Base-by-base conservation (phyloP, 2,797 vertebrate species). In the Babyrousa celebensis region DNA sequence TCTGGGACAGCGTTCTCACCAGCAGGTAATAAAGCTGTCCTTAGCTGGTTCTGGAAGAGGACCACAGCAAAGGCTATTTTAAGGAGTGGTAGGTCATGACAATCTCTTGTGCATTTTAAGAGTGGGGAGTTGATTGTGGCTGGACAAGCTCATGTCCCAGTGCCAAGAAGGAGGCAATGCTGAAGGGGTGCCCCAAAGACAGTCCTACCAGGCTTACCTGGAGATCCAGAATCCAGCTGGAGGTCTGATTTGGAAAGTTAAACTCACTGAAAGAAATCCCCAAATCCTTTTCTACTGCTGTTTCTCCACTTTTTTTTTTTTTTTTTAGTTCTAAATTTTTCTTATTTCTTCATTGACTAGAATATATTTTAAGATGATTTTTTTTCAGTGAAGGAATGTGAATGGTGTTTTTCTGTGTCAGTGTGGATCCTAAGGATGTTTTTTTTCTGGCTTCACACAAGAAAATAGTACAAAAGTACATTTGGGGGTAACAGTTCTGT, bases 341-440 rank as follows among this genome's bases (percentile, higher is more conserved):
- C 25, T 75, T 54, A 56, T 72, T 84, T 83, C 27, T 48, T 82
- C 48, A 60, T 6, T 68, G n/a, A n/a, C 15, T 71, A 40, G 32
- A 80, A 12, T 75, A 75, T 60, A 67, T 85, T 89, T 91, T 71
- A 82, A 70, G 21, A 36, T 63, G 23, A 32, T 20, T 74, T 94
- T 89, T 79, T 79, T 85, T 77, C 25, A n/a, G 43, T 3, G 27
- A 71, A 54, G 29, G 8, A 75, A n/a, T 21, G 36, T 5, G 32
- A 17, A 27, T 80, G 21, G 68, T 29, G 43, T 80, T 85, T 68
- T 90, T 93, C 67, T 89, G 72, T 67, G 8, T 77, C 43, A n/a
- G 1, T 52, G 21, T 90, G 25, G 20, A 65, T 75, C 9, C 12
- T 48, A 80, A 68, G 15, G 9, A 68, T 91, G 32, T 25, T 80